These are phyloP conservation scores for Hiodon alosoides DNA, from an alignment of 2,113 vertebrate genomes.

Conservation along the genomic window DNA sequence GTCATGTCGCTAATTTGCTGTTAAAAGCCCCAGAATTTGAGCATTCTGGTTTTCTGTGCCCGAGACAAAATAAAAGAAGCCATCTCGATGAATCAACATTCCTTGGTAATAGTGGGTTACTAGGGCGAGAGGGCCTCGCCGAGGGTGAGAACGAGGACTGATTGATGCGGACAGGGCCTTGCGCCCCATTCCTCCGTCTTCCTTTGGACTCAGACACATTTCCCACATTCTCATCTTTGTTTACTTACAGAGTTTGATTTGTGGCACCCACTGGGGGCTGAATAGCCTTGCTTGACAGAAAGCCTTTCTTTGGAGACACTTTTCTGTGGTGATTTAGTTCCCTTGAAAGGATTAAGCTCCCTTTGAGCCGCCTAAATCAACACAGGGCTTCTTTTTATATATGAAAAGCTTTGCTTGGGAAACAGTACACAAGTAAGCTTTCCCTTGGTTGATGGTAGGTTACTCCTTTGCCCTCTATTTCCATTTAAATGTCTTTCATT, in stretches of 20 bases:
- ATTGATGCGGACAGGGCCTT: slow-evolving; percentile 51
- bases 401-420: slow-evolving; percentile 78
- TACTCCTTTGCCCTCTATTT: slow-evolving; percentile 82
- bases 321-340: slow-evolving; percentile 83
- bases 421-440: slow-evolving; percentile 88
- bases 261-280: slow-evolving; percentile 73
- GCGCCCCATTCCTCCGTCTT: slow-evolving; percentile 32
- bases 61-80: slow-evolving; percentile 51
- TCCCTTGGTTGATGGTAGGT: slow-evolving; percentile 71
- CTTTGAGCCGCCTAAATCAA: slow-evolving; percentile 95
- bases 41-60: slow-evolving; percentile 49
- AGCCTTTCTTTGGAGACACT: slow-evolving; percentile 76
- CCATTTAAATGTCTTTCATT: slow-evolving; percentile 84
- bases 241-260: slow-evolving; percentile 82
- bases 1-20: slow-evolving; percentile 67
- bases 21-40: slow-evolving; percentile 53
- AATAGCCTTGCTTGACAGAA: slow-evolving; percentile 79
- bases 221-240: slow-evolving; percentile 86
- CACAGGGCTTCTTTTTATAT: slow-evolving; percentile 70
- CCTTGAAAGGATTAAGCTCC: slow-evolving; percentile 90
- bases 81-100: slow-evolving; percentile 59
- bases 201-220: slow-evolving; percentile 54
- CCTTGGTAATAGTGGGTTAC: slow-evolving; percentile 59
- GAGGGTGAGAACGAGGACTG: slow-evolving; percentile 47
- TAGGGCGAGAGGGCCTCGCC: slow-evolving; percentile 47